These are phyloP conservation scores for Drosophila gunungcola DNA, from an alignment of 1,140 invertebrate genomes.

Conservation along the genomic window DNA sequence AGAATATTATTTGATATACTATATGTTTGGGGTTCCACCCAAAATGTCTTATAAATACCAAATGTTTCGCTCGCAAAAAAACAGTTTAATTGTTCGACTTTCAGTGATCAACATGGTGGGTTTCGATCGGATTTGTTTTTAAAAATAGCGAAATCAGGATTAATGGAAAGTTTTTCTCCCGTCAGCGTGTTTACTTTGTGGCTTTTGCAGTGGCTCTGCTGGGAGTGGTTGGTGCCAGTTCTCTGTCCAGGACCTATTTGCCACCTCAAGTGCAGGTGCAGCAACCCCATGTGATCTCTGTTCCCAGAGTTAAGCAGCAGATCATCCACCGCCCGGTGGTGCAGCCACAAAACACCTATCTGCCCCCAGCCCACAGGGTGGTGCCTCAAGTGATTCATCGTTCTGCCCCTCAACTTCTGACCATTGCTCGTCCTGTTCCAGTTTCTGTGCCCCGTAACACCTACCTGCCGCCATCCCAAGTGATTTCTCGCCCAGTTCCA, in stretches of 20 bases:
- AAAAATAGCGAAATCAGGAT: background rate
- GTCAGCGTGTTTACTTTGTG: constrained; percentile 26
- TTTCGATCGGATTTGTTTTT: constrained; percentile 16
- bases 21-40: constrained; percentile 18
- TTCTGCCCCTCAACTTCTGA: background rate
- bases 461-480: background rate
- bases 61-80: constrained; percentile 20
- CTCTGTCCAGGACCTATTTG: constrained; percentile 43
- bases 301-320: constrained; percentile 14
- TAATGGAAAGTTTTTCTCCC: constrained; percentile 1
- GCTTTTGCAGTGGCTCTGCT: constrained; percentile 22
- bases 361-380: constrained; percentile 29
- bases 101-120: constrained; percentile 67
- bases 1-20: constrained; percentile 23
- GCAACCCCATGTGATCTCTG: constrained; percentile 19
- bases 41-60: constrained; percentile 61
- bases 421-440: constrained; percentile 3
- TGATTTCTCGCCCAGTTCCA: background rate
- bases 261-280: constrained; percentile 29
- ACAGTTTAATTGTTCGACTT: constrained; percentile 47
- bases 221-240: constrained; percentile 23
- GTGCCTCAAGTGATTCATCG: constrained; percentile 16
- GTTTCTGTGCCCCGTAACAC: background rate
- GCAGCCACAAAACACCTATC: constrained; percentile 38
- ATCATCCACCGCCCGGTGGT: constrained; percentile 13